These are phyloP conservation scores for Morelia viridis DNA, from an alignment of 2,797 vertebrate species.

Conservation along the genomic window DNA sequence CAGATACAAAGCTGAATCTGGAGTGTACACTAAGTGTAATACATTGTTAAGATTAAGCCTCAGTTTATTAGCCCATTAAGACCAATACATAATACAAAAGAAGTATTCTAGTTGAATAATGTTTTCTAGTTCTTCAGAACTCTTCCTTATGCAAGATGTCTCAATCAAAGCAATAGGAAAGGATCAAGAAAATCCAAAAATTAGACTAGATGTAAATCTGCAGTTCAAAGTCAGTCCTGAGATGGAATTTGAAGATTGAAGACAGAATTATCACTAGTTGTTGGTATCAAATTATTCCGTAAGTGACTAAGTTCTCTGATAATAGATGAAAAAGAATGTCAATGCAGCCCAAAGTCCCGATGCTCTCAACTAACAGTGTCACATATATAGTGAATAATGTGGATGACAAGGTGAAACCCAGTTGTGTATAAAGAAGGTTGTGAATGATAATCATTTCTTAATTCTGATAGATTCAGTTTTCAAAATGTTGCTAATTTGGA, in stretches of 20 bases:
- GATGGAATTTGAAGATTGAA: neutral
- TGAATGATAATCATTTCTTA: constrained; percentile 4
- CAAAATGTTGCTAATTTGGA: constrained; percentile 1
- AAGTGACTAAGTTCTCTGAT: neutral
- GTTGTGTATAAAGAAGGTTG: neutral
- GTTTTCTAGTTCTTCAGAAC: too few species aligned
- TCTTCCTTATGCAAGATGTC: too few species aligned
- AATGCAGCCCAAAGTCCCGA: neutral
- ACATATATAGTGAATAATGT: neutral
- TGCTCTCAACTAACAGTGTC: neutral
- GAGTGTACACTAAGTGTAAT: neutral
- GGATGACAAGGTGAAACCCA: neutral
- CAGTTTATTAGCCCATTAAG: neutral
- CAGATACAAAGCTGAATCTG: neutral
- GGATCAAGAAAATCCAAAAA: neutral
- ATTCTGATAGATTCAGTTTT: neutral
- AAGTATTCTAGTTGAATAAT: neutral
- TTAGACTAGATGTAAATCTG: neutral
- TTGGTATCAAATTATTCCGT: neutral
- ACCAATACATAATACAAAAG: neutral
- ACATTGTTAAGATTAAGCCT: neutral
- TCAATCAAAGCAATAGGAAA: neutral
- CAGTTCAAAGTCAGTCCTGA: neutral
- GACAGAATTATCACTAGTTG: neutral
- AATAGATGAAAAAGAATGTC: neutral